phyloP scores from a whole-genome alignment of 2,888 invertebrate species.

The Eumacrocentrus americanus region DNA sequence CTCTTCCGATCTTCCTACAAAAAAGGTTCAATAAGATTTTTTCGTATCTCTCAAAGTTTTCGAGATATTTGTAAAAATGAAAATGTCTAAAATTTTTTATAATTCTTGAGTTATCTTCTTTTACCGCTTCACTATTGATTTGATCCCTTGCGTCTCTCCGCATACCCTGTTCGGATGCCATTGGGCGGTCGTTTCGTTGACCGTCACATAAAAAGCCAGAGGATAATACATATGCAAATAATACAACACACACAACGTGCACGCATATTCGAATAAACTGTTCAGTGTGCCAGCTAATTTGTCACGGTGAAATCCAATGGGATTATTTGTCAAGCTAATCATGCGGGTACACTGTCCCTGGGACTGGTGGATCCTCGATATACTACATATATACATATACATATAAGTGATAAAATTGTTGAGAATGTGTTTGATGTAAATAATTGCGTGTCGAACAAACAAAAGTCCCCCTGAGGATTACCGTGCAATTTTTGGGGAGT shows the following conservation, averaged over 20 bases:
- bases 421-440: constrained; percentile 46
- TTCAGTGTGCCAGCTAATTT: constrained; percentile 53
- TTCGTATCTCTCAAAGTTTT: too few relatives aligned
- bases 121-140: too few relatives aligned
- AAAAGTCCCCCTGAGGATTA: constrained; percentile 34
- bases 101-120: too few relatives aligned
- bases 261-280: constrained; percentile 54
- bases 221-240: constrained; percentile 36
- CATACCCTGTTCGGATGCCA: too few relatives aligned
- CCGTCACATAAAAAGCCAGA: constrained; percentile 7
- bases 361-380: constrained; percentile 1
- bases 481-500: constrained; percentile 33
- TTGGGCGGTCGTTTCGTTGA: too few relatives aligned
- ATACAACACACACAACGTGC: constrained; percentile 32
- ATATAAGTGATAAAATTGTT: constrained; percentile 51
- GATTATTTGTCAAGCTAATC: constrained; percentile 59
- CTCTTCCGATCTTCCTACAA: too few relatives aligned
- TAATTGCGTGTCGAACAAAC: constrained; percentile 41
- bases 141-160: too few relatives aligned
- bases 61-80: neutral
- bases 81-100: neutral
- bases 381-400: neutral
- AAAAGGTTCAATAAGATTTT: too few relatives aligned
- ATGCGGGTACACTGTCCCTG: constrained; percentile 50
- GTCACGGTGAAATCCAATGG: constrained; percentile 55